Evolutionary conservation across 2,113 vertebrate genomes (phyloP).

Genomic region (Hypanus sabinus): DNA sequence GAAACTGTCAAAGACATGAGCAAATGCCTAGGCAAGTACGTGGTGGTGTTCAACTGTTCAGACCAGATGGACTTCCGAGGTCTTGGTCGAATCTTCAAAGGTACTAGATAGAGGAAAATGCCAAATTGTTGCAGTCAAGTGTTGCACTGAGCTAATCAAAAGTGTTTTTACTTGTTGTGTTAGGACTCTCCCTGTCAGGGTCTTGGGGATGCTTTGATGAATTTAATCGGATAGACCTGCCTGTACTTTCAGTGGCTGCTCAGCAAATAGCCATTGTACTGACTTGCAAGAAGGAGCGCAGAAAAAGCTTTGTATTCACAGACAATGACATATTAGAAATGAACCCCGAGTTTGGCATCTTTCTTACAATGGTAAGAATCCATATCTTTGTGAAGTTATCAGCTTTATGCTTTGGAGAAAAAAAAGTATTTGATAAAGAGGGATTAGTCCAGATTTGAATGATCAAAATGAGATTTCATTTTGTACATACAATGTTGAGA

Average conservation of each 20-base stretch:
- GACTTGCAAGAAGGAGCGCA: constrained; percentile 83
- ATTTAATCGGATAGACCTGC: constrained; percentile 91
- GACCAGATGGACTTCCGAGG: constrained; percentile 98
- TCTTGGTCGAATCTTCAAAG: constrained; percentile 93
- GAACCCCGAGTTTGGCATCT: constrained; percentile 93
- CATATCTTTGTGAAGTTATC: neutral
- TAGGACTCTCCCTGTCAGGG: constrained; percentile 91
- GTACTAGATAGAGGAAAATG: constrained; percentile 45
- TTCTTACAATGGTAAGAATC: constrained; percentile 81
- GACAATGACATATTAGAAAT: constrained; percentile 86
- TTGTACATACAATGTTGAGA: neutral
- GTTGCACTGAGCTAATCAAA: neutral
- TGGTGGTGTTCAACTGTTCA: constrained; percentile 96
- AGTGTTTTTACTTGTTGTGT: constrained; percentile 40
- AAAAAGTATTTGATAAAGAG: neutral
- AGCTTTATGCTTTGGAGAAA: neutral
- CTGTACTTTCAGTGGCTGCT: constrained; percentile 91
- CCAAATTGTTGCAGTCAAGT: neutral
- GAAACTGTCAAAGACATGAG: constrained; percentile 96
- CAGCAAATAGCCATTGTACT: constrained; percentile 91
- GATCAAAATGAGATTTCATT: neutral
- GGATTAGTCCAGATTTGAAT: neutral
- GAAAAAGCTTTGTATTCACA: constrained; percentile 81
- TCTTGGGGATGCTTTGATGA: constrained; percentile 98
- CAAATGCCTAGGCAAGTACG: constrained; percentile 87